Evolutionary conservation across 2,797 vertebrate genomes (phyloP), one percentile per base, ranked within the genome.

Genomic region (Amphiprion clarkii): DNA sequence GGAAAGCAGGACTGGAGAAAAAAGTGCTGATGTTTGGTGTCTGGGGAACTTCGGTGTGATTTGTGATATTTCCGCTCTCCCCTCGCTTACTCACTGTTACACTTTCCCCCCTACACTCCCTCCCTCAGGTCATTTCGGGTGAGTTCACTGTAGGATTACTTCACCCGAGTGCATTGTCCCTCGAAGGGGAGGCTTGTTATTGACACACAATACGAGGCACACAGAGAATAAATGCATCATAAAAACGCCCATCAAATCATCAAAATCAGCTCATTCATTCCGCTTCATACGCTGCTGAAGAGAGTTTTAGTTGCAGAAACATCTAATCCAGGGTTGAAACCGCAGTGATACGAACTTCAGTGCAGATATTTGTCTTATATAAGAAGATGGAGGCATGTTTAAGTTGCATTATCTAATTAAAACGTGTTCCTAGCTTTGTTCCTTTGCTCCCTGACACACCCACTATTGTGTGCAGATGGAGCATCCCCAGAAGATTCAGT

Each of bases 11-110:
- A 67, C 59, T 21, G 40, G 74, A 76, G 71, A 56, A 76, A 63
- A 87, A 90, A 87, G 58, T 78, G 86, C 88, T 87, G 85, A 88
- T 79, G 80, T 76, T 78, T 71, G 51, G 82, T 67, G 82, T 86
- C 80, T 71, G 23, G 75, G 81, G 86, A 81, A 70, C 67, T 63
- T 74, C 25, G 54, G 53, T 69, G 71, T 82, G 83, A 90, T 88
- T 85, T 87, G 72, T 78, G 60, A 89, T 83, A 71, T 88, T 84
- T 88, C 84, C 69, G 21, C 64, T 80, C 59, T 40, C 66, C 40
- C 31, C 25, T 72, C 49, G 44, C 78, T 81, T 76, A 81, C 74
- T 90, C 87, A 74, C 57, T 76, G 55, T 74, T 79, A 71, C 65
- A 60, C 64, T 55, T 68, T 66, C 67, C 27, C 79, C 77, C 78